Evolutionary conservation across 2,888 invertebrate genomes (phyloP).

Genomic region (Pediacus dermestoides): DNA sequence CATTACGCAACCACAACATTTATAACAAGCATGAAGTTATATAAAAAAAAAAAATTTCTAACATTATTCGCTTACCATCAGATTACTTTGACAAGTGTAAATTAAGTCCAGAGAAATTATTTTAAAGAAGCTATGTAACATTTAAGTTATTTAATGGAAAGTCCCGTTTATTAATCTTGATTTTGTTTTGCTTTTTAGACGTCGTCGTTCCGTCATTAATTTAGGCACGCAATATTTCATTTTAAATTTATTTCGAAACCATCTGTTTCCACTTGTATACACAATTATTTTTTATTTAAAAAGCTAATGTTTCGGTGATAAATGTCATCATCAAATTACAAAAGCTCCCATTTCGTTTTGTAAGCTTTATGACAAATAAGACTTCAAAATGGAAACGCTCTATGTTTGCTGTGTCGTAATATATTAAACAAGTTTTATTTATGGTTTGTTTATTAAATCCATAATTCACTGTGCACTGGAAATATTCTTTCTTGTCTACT

Average conservation of each 20-base stretch:
- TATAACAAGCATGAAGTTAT: too few relatives aligned
- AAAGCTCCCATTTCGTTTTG: constrained; percentile 18
- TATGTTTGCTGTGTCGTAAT: constrained; percentile 30
- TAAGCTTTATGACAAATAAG: constrained; percentile 32
- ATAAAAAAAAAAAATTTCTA: too few relatives aligned
- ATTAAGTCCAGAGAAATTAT: neutral
- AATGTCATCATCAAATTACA: constrained; percentile 26
- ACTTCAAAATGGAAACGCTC: constrained; percentile 29
- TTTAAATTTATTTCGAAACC: constrained; percentile 15
- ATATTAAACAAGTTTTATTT: constrained; percentile 36
- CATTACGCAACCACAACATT: too few relatives aligned
- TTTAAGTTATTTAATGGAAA: constrained; percentile 1
- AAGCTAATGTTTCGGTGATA: constrained; percentile 27
- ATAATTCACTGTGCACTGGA: constrained; percentile 31
- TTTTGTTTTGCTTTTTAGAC: constrained; percentile 1
- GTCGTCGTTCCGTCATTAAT: constrained; percentile 7
- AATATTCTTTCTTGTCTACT: constrained; percentile 30
- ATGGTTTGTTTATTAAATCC: constrained; percentile 38
- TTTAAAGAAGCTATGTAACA: neutral
- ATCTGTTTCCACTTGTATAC: constrained; percentile 21
- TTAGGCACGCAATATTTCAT: constrained; percentile 13
- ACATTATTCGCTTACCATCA: neutral
- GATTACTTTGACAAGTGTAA: neutral
- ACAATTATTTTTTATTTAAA: constrained; percentile 22
- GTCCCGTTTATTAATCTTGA: constrained; percentile 2